A percentile compares a stretch with the other conserved stretches of the same genome.
Evolutionary conservation across 1,140 invertebrate genomes (phyloP).

Genomic region (Phymorhynchus buccinoides): DNA sequence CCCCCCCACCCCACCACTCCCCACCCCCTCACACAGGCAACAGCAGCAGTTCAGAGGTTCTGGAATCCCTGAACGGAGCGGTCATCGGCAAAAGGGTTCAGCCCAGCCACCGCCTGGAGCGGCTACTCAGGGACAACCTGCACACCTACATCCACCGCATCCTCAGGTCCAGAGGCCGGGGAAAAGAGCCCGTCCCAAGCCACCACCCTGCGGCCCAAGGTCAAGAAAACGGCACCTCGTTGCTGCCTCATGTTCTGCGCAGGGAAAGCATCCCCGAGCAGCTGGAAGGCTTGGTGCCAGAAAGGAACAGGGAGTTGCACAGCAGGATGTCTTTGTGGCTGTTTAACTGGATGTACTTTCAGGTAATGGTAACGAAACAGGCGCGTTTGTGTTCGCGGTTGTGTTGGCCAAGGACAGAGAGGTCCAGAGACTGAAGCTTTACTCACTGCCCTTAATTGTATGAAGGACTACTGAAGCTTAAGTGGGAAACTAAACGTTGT

Average conservation of each 20-base stretch:
- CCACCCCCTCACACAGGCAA: not conserved
- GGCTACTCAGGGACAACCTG: not conserved
- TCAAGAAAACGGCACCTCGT: not conserved
- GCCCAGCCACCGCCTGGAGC: not conserved
- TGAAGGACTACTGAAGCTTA: too few species aligned
- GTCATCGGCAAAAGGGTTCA: not conserved
- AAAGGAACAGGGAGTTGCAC: too few species aligned
- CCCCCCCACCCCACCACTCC: too few species aligned
- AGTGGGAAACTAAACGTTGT: too few species aligned
- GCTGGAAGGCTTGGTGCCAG: not conserved
- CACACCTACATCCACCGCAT: slow-evolving; percentile 1
- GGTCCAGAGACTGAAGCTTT: too few species aligned
- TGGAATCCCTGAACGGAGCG: slow-evolving; percentile 18
- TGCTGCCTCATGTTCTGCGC: not conserved
- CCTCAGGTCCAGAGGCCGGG: not conserved
- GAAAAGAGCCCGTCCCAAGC: not conserved
- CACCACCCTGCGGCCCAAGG: too few species aligned
- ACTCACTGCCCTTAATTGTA: too few species aligned
- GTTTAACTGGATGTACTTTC: slow-evolving; percentile 22
- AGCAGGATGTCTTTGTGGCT: slow-evolving; percentile 15
- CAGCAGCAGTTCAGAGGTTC: not conserved
- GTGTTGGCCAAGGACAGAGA: too few species aligned
- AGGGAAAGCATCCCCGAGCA: not conserved
- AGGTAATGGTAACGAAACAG: not conserved
- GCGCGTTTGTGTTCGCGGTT: too few species aligned